Evolutionary conservation across 2,797 vertebrate genomes (phyloP), one percentile per base, ranked within the genome.

Genomic region (Muraenolepis orangiensis): DNA sequence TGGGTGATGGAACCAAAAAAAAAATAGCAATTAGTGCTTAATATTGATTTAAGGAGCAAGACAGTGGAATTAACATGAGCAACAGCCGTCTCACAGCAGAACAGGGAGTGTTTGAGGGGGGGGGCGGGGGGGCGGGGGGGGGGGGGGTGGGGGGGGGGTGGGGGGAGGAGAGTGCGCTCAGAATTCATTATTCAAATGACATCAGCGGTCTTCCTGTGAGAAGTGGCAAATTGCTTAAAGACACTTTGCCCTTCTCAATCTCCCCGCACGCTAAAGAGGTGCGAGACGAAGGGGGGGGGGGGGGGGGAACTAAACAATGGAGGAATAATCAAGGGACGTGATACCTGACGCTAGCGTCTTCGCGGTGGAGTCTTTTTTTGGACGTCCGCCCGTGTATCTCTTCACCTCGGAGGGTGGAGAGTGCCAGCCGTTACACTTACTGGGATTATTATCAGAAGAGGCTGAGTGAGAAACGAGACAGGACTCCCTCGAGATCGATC

Each of bases 181-280:
- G 75, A 78, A 85, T 88, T 87, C 86, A 89, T 89, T 86, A 91
- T 80, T 71, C 74, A 87, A 81, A 81, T 87, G 86, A 85, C 72
- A 78, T 81, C 76, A 79, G 74, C 79, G 76, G 78, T 78, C 78
- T 84, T 74, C 83, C 72, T 42, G n/a, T n/a, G 76, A 82, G 71
- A 23, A 71, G 66, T 66, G 82, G 78, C 70, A 67, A 14, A 31
- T 81, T 74, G 51, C 51, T 57, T 57, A n/a, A 57, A 57, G 51
- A 57, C n/a, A n/a, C 20, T n/a, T n/a, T n/a, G 20, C 51, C n/a
- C 0, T 23, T 57, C 51, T 57, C 20, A 23, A 57, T 57, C 20
- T 8, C 51, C 36, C 36, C 51, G 18, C 51, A n/a, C 51, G 51
- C 20, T 57, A 57, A 23, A 10, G 51, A 57, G 51, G n/a, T 57